Base-by-base conservation (phyloP, 1,140 invertebrate genomes). In the Aphidius gifuensis region DNA sequence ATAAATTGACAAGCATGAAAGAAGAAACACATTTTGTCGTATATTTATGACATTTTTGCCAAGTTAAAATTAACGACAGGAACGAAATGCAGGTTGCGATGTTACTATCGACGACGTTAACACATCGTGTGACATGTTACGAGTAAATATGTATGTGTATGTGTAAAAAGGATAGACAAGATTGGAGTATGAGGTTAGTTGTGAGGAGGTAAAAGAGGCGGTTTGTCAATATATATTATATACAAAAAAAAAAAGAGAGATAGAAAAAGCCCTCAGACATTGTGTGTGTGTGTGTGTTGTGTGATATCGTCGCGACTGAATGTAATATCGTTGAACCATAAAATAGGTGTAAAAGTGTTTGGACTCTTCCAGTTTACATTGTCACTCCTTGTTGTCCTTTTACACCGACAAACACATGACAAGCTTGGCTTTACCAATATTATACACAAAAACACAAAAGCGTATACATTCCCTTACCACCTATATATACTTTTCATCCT, bases 341-440 rank as follows among this genome's bases (percentile, higher is more conserved):
- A 74, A 74, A 74, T 67, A 69, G 68, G 70, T 70, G 69, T 72
- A 74, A 74, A 74, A 65, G 66, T 73, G 69, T 70, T 74, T 72
- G 66, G 58, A 60, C 69, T 70, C 44, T 56, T 68, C 68, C 57
- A 49, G 61, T 63, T 62, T 54, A 64, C 62, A 60, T 46, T 56
- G 62, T 42, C 23, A 32, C 23, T 32, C 23, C 21, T 60, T 59
- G 62, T 66, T 55, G 61, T 59, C 51, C 54, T 56, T 53, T 54
- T 40, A 54, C 60, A 43, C 60, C 49, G 60, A 61, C 23, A 32
- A 32, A 32, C 23, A 32, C 23, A 32, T 32, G 23, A 32, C 23
- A 32, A 16, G 16, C 23, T 32, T 32, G 4, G 23, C 23, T 32
- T 32, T 4, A 32, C 2, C 23, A 32, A 1, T 32, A 32, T 32